phyloP scores from a whole-genome alignment of 1,140 invertebrate genomes.

The Zaprionus nigranus region DNA sequence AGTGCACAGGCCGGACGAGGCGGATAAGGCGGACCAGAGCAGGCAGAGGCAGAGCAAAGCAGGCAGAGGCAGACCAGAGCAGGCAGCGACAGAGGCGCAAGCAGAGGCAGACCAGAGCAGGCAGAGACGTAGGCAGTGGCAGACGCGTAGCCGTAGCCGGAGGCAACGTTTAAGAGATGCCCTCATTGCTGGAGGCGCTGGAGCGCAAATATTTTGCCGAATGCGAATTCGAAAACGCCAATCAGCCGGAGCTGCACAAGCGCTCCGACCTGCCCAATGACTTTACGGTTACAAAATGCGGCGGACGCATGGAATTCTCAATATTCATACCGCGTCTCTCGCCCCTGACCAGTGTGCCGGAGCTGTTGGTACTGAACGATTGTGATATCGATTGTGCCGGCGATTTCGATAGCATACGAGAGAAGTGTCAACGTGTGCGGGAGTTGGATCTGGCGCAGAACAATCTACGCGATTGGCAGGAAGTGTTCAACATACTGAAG shows the following conservation, averaged over 20 bases:
- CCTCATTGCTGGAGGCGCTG: constrained; percentile 93
- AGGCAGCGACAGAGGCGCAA: neutral
- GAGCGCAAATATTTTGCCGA: constrained; percentile 90
- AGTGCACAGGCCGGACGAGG: constrained; percentile 9
- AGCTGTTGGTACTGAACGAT: constrained; percentile 94
- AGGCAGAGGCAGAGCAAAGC: neutral
- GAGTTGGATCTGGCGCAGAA: constrained; percentile 97
- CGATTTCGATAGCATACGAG: constrained; percentile 90
- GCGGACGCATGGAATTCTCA: constrained; percentile 85
- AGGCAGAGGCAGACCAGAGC: neutral
- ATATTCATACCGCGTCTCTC: constrained; percentile 93
- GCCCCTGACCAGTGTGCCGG: constrained; percentile 90
- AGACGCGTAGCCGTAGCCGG: neutral
- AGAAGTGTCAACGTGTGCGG: constrained; percentile 93
- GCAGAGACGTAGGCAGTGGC: neutral
- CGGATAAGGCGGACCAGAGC: neutral
- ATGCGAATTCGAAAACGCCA: constrained; percentile 77
- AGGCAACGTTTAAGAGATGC: constrained; percentile 86
- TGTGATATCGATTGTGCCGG: constrained; percentile 94
- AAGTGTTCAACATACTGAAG: constrained; percentile 93
- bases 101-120: neutral
- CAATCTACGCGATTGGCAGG: constrained; percentile 92
- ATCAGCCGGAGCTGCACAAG: constrained; percentile 75
- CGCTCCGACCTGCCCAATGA: constrained; percentile 84
- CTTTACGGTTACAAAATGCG: constrained; percentile 75